A percentile compares a stretch with the other conserved stretches of the same genome.
Evolutionary conservation across 2,113 vertebrate species (phyloP).

Genomic region (Alligator sinensis): DNA sequence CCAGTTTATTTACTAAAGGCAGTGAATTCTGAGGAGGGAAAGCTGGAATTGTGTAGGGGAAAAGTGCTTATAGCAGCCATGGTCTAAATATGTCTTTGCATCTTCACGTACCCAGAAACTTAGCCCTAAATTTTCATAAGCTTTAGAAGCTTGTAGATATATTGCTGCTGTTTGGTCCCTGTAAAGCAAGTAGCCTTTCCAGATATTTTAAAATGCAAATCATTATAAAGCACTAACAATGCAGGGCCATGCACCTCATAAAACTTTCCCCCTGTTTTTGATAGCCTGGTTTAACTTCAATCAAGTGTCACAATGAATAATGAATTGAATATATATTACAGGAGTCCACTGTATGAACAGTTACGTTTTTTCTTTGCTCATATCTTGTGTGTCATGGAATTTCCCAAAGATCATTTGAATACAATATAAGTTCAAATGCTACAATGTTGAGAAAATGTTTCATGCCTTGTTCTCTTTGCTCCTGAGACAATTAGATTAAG

Average conservation of each 20-base stretch:
- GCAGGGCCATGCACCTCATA: neutral
- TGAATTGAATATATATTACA: neutral
- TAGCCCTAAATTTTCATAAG: neutral
- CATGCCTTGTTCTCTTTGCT: neutral
- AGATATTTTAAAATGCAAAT: neutral
- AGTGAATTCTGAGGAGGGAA: neutral
- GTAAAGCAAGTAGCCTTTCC: neutral
- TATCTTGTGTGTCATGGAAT: neutral
- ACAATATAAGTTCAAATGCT: accelerated
- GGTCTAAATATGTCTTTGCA: neutral
- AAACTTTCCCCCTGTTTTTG: neutral
- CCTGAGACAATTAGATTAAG: neutral
- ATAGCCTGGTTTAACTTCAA: neutral
- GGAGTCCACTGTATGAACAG: neutral
- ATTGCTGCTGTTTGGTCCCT: neutral
- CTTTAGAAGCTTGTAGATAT: neutral
- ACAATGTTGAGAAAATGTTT: neutral
- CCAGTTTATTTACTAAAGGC: neutral
- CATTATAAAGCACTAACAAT: neutral
- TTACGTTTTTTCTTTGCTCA: neutral
- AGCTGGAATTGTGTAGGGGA: neutral
- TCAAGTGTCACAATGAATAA: neutral
- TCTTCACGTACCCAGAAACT: neutral
- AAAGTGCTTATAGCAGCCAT: neutral
- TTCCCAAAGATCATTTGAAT: neutral